Base-by-base conservation (phyloP, 1,140 invertebrate species). In the Reticulitermes speratus region DNA sequence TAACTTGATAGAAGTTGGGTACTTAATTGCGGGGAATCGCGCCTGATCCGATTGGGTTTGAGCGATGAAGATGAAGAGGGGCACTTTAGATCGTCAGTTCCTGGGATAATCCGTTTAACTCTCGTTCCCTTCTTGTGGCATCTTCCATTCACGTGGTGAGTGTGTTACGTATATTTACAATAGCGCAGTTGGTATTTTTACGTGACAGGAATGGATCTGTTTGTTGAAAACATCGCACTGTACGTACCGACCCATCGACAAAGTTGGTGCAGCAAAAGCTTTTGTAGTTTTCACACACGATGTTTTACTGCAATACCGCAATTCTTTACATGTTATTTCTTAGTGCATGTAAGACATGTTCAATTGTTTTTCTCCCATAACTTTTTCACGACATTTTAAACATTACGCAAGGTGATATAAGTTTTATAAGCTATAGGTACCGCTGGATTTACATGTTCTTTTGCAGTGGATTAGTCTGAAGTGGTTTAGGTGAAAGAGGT, bases 21-120 rank as follows among this genome's bases (percentile, higher is more conserved):
- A 38, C 38, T 38, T 38, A 75, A 75, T 75, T 75, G 65, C 65
- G 65, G 65, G 65, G n/a, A 75, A 25, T 75, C 25, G 65, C 65
- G 65, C 65, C 65, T 75, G 65, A 75, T 75, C 65, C 65, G n/a
- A 75, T 75, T 75, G 65, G 65, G 65, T 75, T 75, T 75, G 65
- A 75, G 1, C 14, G 65, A 75, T 9, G 65, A 75, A 75, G 65
- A 75, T 30, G 65, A 30, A 30, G 65, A 30, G 65, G 65, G 65
- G 65, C 14, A 75, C 65, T 75, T 75, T 9, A 75, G 65, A 75
- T 25, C 65, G 8, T n/a, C 65, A 75, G n/a, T 75, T 25, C 65
- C 65, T 12, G n/a, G n/a, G 65, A 75, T 75, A 75, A 75, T 75
- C 25, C 16, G 65, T 75, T 75, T 75, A 75, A 30, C 0, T 75